Base-by-base conservation (phyloP, 2,888 invertebrate species). In the Apotomis turbidana region DNA sequence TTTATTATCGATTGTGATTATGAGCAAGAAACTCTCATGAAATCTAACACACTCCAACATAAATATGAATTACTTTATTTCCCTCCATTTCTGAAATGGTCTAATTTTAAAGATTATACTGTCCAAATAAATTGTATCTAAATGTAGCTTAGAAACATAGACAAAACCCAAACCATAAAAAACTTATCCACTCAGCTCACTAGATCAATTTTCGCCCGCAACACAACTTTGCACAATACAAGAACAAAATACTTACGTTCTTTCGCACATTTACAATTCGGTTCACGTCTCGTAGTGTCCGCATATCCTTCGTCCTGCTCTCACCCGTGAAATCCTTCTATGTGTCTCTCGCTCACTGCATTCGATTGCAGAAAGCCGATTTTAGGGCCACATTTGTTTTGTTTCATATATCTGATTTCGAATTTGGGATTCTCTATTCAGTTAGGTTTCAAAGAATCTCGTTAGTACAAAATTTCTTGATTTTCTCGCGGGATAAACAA, bases 251-350 rank as follows among this genome's bases (percentile, higher is more conserved):
- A n/a, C n/a, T n/a, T n/a, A 66, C 77, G 76, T 78, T 79, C 76
- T 79, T 76, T 78, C 77, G 73, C 84, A 77, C 83, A 90, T 90
- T 92, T 90, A 84, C 87, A 85, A 92, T 92, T 91, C 91, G 79
- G 81, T 79, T 74, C 88, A 85, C 90, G 87, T 90, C 83, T 85
- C 81, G 78, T 79, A 81, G 87, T 87, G 88, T 90, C 90, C 91
- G 89, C 90, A 90, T 88, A 62, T 62, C 68, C 57, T 58, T 13
- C 74, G 41, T 79, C 79, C 66, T 72, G 75, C 74, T 75, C 77
- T 69, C 74, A 78, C 79, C 51, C 68, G 49, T 55, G 41, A 36
- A n/a, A 57, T n/a, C 9, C 36, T 27, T 38, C 12, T 68, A 66
- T 46, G 51, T 54, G 58, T 13, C 12, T 77, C 76, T 63, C 70